Conservation (phyloP, 2,113 vertebrate genomes). For the Rhea pennata region DNA sequence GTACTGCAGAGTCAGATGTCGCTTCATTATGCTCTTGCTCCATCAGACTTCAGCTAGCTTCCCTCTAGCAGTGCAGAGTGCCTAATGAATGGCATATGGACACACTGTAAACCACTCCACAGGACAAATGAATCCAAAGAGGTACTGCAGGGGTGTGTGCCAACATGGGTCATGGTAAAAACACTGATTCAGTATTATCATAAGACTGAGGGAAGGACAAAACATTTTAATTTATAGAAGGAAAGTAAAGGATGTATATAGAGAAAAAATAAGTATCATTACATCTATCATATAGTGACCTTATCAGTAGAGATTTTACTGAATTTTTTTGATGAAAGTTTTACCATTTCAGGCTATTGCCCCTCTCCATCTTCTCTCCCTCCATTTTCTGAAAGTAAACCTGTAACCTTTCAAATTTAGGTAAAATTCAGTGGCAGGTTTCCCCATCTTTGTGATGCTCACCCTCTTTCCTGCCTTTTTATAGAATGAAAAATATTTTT, state of each 20-base stretch:
- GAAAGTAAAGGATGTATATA: not conserved
- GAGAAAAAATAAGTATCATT: not conserved
- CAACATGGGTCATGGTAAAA: not conserved
- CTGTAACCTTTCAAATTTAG: not conserved
- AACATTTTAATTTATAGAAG: not conserved
- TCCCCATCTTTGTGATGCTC: not conserved
- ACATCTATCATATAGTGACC: not conserved
- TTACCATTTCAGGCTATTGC: not conserved
- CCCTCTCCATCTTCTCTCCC: not conserved
- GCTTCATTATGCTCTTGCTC: not conserved
- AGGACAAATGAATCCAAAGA: not conserved
- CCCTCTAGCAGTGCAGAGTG: fast-evolving
- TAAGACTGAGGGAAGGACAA: not conserved
- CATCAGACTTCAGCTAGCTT: not conserved
- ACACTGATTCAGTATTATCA: not conserved
- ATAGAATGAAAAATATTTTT: not conserved
- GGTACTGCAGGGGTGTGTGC: not conserved
- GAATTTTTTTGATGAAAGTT: not conserved
- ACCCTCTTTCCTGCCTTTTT: not conserved
- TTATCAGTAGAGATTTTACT: not conserved
- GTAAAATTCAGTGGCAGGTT: not conserved
- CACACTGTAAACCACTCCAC: not conserved
- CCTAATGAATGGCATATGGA: not conserved
- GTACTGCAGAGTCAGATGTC: not conserved
- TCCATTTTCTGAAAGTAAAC: not conserved